Evolutionary conservation across 2,113 vertebrate species (phyloP).

Genomic region (Callospermophilus lateralis): DNA sequence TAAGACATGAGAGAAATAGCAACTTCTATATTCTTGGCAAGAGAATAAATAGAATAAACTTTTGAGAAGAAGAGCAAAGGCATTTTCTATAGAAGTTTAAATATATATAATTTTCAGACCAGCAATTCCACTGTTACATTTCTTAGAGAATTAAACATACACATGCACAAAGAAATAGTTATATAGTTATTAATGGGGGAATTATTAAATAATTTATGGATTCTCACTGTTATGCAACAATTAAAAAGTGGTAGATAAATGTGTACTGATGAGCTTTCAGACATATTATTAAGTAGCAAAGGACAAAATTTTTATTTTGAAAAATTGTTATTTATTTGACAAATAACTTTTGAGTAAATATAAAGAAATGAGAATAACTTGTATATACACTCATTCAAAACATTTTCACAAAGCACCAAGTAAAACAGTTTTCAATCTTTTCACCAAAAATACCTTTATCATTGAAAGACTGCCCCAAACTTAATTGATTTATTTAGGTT

Average conservation of each 20-base stretch:
- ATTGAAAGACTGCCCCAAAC: no score
- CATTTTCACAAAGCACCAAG: no score
- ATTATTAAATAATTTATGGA: slow-evolving; percentile 22
- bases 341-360: no score
- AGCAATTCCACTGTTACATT: not conserved
- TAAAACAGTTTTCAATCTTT: no score
- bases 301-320: not conserved
- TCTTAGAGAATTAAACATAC: not conserved
- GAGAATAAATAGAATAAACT: not conserved
- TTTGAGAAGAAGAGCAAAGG: not conserved
- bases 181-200: not conserved
- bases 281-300: not conserved
- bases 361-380: no score
- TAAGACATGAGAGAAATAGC: not conserved
- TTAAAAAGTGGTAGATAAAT: not conserved
- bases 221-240: not conserved
- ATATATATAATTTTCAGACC: not conserved
- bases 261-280: not conserved
- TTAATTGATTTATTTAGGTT: no score
- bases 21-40: not conserved
- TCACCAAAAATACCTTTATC: no score
- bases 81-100: not conserved
- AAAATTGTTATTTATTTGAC: no score
- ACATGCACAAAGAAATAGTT: not conserved
- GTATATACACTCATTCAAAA: no score